A percentile compares a stretch with the other conserved stretches of the same genome.
Evolutionary conservation across 2,888 invertebrate species (phyloP).

Genomic region (Cheilosia vulpina): DNA sequence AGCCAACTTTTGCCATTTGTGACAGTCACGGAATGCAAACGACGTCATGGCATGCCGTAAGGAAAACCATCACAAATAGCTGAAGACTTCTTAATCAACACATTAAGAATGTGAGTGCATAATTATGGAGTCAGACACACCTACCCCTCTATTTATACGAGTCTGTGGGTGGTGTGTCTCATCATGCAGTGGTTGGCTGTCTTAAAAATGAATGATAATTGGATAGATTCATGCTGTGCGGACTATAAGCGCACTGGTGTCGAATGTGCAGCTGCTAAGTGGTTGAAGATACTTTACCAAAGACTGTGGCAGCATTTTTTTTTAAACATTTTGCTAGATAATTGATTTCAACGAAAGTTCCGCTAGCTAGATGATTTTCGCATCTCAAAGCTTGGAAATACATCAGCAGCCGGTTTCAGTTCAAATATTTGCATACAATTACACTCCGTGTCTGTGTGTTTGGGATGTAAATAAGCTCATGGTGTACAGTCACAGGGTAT

Average conservation of each 20-base stretch:
- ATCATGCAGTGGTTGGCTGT: background rate
- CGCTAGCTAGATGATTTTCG: too few relatives aligned
- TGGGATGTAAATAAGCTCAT: too few relatives aligned
- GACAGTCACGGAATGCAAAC: conserved; percentile 22
- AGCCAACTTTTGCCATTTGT: background rate
- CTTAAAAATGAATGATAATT: conserved; percentile 36
- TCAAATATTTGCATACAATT: too few relatives aligned
- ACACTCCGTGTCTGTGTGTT: too few relatives aligned
- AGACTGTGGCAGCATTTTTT: too few relatives aligned
- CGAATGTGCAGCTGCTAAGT: background rate
- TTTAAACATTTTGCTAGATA: too few relatives aligned
- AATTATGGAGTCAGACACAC: conserved; percentile 17
- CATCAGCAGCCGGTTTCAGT: too few relatives aligned
- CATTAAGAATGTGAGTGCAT: conserved; percentile 41
- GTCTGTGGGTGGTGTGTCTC: background rate
- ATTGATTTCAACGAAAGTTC: too few relatives aligned
- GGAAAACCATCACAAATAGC: conserved; percentile 18
- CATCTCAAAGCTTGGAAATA: too few relatives aligned
- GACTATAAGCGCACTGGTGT: background rate
- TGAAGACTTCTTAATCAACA: conserved; percentile 50
- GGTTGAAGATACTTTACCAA: too few relatives aligned
- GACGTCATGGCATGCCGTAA: conserved; percentile 25
- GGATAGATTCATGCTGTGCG: conserved; percentile 3
- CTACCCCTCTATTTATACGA: background rate
- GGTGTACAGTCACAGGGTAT: too few relatives aligned